Evolutionary conservation across 2,888 invertebrate genomes (phyloP).

Genomic region (Leptura quadrifasciata): DNA sequence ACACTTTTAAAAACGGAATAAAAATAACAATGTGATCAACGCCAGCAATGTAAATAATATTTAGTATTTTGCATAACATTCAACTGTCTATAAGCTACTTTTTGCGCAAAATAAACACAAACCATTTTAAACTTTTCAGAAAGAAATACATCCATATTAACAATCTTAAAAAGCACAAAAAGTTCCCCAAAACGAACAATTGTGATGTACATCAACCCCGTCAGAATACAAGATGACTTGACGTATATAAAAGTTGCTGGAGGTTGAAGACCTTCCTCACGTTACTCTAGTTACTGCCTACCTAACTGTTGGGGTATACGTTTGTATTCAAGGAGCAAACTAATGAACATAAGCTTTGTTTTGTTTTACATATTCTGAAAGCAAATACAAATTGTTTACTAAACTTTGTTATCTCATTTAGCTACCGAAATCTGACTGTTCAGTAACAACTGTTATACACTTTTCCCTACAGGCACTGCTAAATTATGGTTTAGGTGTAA

Average conservation of each 20-base stretch:
- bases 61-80: no score
- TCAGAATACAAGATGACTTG: neutral
- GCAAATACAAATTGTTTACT: slow-evolving; percentile 17
- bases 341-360: slow-evolving; percentile 30
- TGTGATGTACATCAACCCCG: neutral
- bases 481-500: neutral
- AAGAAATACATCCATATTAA: no score
- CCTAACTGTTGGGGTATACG: slow-evolving; percentile 4
- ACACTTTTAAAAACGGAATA: no score
- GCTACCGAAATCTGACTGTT: neutral
- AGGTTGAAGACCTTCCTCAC: slow-evolving; percentile 25
- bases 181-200: neutral
- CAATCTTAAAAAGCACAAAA: neutral
- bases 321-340: slow-evolving; percentile 31
- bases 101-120: no score
- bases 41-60: no score
- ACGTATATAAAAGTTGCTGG: slow-evolving; percentile 1
- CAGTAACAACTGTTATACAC: neutral
- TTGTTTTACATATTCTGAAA: slow-evolving; percentile 29
- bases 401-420: slow-evolving; percentile 26
- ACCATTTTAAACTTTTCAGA: no score
- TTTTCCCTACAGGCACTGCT: neutral
- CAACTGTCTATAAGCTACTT: no score
- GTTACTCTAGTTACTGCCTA: slow-evolving; percentile 19
- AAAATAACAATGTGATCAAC: no score